Evolutionary conservation across 2,113 vertebrate species (phyloP), one percentile per base, ranked within the genome.

Genomic region (Sturnus vulgaris): DNA sequence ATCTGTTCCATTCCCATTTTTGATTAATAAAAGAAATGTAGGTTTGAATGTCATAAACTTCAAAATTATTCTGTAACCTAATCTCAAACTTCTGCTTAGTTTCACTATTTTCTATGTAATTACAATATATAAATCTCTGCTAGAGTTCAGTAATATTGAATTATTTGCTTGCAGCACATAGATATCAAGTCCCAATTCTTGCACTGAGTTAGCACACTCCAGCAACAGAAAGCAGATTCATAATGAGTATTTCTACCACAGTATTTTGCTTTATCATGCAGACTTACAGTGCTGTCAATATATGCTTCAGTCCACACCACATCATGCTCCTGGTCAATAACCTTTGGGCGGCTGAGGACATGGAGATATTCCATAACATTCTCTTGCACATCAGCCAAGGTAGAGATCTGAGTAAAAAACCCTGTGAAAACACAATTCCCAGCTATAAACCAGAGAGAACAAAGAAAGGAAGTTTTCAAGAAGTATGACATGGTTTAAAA

Each of bases 281-380:
- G 63, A 99, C 99, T 99, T 97, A 99, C 99, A 14, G 99, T 99
- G 98, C 98, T 99, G 93, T 99, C 99, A 31, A 99, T 98, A 96
- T 99, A 99, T 2, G 99, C 99, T 96, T 99, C 99, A 0, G 99
- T 99, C 99, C 99, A 99, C 42, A 99, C 98, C 0, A 99, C 99
- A 15, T 99, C 99, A 0, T 99, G 99, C 72, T 99, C 99, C 92
- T 98, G 99, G 97, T 99, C 99, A 33, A 99, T 99, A 61, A 99
- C 99, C 95, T 99, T 99, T 30, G 99, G 99, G 21, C 99, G 98
- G 96, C 99, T 99, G 70, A 99, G 98, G 39, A 99, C 99, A 2
- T 99, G 99, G 25, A 99, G 99, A 90, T 99, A 99, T 94, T 99
- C 99, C 99, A 99, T 99, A 90, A 99, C 99, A 5, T 99, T 99